Evolutionary conservation across 2,888 invertebrate genomes (phyloP), one percentile per base, ranked within the genome.

Genomic region (Drosophila niveifrons): DNA sequence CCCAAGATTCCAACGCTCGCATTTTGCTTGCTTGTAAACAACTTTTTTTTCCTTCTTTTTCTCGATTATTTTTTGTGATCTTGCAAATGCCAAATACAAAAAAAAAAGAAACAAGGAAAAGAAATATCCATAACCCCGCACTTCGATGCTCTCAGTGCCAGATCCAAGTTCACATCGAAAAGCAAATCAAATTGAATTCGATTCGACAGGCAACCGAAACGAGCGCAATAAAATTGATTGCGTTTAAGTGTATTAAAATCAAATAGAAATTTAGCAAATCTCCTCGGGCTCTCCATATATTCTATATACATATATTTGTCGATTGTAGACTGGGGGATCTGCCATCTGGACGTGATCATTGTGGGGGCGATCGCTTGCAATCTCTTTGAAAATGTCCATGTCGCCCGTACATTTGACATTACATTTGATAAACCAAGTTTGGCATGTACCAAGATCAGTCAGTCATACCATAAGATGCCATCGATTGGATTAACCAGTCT

Each of bases 241-340:
- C 83, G 87, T 86, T 80, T 75, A 88, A 80, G 87, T 83, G 66
- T 86, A 84, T 88, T 86, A 78, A 83, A 73, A 86, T 88, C 86
- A 80, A 86, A 88, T 72, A 68, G 61, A 75, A 78, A 76, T 75
- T 78, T 66, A 56, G 52, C 70, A 61, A 63, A 64, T 69, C 69
- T 74, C 61, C 74, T 48, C 55, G 28, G 39, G 11, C 28, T 4
- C 34, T 13, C 10, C 7, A 11, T 17, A 17, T 28, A 28, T 9
- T 13, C 23, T 29, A 13, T 29, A 34, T 10, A 34, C n/a, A n/a
- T n/a, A n/a, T n/a, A 3, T 18, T 31, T 18, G 13, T 10, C 10
- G 15, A 31, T 11, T 44, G 31, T 17, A 17, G 29, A 34, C n/a
- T 23, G 18, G 36, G 3, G 29, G 28, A n/a, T 23, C 47, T 59